Conservation (phyloP, 2,888 invertebrate species). For the Hirtodrosophila duncani region DNA sequence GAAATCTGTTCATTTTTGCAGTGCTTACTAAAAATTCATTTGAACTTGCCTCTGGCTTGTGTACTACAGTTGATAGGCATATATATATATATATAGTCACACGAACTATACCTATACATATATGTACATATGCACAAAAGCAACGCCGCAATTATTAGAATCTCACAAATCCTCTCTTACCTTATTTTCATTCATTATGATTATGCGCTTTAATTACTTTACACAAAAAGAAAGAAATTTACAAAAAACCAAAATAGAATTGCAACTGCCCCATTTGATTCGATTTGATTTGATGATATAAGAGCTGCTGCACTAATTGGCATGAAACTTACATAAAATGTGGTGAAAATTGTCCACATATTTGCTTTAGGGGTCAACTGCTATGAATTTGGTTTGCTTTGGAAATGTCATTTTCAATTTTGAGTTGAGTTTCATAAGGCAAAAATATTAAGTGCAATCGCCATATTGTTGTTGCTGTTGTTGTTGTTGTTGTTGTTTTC, state of each 20-base stretch:
- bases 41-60: constrained; percentile 16
- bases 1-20: background rate
- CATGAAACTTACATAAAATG: constrained; percentile 50
- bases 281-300: constrained; percentile 34
- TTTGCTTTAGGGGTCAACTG: too few relatives aligned
- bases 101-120: too few relatives aligned
- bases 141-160: constrained; percentile 24
- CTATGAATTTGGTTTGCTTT: too few relatives aligned
- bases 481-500: constrained; percentile 2
- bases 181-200: constrained; percentile 3
- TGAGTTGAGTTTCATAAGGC: background rate
- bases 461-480: constrained; percentile 5
- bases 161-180: constrained; percentile 3
- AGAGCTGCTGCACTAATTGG: too few relatives aligned
- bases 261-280: constrained; percentile 31
- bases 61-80: background rate
- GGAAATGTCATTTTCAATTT: too few relatives aligned
- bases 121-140: background rate
- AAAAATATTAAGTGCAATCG: constrained; percentile 56
- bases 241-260: constrained; percentile 11
- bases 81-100: background rate
- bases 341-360: too few relatives aligned
- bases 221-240: constrained; percentile 1
- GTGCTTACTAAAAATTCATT: constrained; percentile 26
- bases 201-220: constrained; percentile 41